Percentiles rank a stretch among this genome's conserved stretches.
Conservation (phyloP, 2,797 vertebrate species). For the Channallabes apus region DNA sequence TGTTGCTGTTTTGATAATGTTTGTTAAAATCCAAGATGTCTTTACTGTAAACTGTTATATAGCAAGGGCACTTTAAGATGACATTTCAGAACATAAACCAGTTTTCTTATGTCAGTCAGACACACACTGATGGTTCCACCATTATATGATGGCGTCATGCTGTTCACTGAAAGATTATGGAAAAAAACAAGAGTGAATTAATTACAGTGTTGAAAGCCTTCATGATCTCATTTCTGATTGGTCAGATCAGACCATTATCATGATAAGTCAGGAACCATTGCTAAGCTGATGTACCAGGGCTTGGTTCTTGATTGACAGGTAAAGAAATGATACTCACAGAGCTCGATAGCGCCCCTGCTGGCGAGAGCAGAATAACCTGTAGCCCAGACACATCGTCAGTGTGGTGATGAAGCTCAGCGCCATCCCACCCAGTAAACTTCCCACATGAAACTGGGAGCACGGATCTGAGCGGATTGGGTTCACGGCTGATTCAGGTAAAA, state of each 20-base stretch:
- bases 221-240: too few relatives aligned
- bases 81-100: not conserved
- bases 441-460: slow-evolving; percentile 13
- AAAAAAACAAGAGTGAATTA: not conserved
- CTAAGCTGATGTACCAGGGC: not conserved
- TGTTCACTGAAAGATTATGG: not conserved
- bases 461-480: not conserved
- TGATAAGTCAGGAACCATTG: not conserved
- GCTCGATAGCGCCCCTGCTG: slow-evolving; percentile 31
- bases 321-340: slow-evolving; percentile 41
- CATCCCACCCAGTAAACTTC: slow-evolving; percentile 44
- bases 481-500: slow-evolving; percentile 16
- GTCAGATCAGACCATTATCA: too few relatives aligned
- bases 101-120: not conserved
- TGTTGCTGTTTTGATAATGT: not conserved
- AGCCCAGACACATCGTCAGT: slow-evolving; percentile 21
- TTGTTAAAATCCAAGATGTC: not conserved
- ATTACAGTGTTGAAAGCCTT: not conserved
- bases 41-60: not conserved
- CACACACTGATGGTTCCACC: not conserved
- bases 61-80: not conserved
- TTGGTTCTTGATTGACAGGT: not conserved
- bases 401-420: slow-evolving; percentile 24
- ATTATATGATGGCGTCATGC: slow-evolving; percentile 1
- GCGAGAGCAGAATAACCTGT: slow-evolving; percentile 30